Evolutionary conservation across 92 coral and sea anemone genomes (phyloP), one percentile per base, ranked within the genome.

Genomic region (Zoanthus sociatus): DNA sequence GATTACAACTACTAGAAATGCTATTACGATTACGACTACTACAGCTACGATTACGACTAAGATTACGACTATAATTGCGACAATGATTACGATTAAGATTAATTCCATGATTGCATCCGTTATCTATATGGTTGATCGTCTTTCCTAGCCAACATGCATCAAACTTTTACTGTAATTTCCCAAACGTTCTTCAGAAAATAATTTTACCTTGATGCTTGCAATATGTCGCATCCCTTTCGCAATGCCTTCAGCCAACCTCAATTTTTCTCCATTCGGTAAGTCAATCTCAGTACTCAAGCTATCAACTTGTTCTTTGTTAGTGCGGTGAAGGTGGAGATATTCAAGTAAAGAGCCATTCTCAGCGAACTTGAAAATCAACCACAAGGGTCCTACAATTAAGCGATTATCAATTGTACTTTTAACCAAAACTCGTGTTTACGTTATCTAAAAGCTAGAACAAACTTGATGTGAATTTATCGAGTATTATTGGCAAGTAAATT

Each of bases 211-310:
- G 26, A 81, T 17, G 45, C 73, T 46, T 81, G 70, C 85, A 2
- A 81, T 7, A 71, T 81, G 85, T 7, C 60, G 76, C 85, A 81
- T 81, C 32, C 85, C 85, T 13, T 81, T 63, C 21, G 85, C 75
- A 10, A 81, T 81, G 61, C 85, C 85, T 46, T 46, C 11, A 66
- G 85, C 85, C 15, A 81, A 50, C 13, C 75, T n/a, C 9, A 81
- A 74, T 20, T 81, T 81, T 20, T 66, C 85, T 46, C 47, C 74
- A 5, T 81, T 45, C 7, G 85, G 46, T 81, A 81, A 47, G 21
- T 81, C 85, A 10, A 46, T 16, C 14, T 81, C 75, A 67, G 75
- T 44, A 64, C 60, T 81, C 55, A 13, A 73, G 61, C 20, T 30
- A 12, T 64, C 70, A 12, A 63, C 75, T 5, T n/a, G 33, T 46